Evolutionary conservation across 2,797 vertebrate genomes (phyloP).

Genomic region (Syngnathus rostellatus): DNA sequence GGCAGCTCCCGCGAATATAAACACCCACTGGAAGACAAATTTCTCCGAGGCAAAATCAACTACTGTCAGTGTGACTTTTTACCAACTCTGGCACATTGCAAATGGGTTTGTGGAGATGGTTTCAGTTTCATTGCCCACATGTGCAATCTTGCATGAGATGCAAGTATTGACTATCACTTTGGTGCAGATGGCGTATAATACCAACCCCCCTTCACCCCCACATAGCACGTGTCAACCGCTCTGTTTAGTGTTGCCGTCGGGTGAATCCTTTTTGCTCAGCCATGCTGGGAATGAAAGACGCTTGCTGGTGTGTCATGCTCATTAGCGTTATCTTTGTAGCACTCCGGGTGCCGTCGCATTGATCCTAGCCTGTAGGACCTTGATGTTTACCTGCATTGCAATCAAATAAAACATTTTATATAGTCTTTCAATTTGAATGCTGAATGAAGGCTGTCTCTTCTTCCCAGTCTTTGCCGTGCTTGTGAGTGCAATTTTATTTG

Average conservation of each 20-base stretch:
- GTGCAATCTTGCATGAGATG: constrained; percentile 43
- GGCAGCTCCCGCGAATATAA: constrained; percentile 48
- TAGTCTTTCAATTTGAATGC: neutral
- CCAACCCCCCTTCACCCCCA: neutral
- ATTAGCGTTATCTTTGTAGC: constrained; percentile 21
- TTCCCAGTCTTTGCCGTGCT: constrained; percentile 14
- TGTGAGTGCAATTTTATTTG: constrained; percentile 12
- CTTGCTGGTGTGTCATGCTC: constrained; percentile 16
- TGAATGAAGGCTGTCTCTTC: constrained; percentile 12
- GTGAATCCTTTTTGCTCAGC: constrained; percentile 28
- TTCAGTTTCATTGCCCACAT: constrained; percentile 42
- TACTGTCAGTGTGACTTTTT: constrained; percentile 48
- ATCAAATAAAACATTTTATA: constrained; percentile 1
- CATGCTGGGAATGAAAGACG: constrained; percentile 30
- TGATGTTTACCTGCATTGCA: constrained; percentile 21
- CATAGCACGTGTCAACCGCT: constrained; percentile 24
- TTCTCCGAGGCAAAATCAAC: constrained; percentile 44
- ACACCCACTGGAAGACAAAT: constrained; percentile 34
- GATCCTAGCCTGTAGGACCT: constrained; percentile 16
- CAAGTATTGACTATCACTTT: constrained; percentile 43
- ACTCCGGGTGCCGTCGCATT: constrained; percentile 27
- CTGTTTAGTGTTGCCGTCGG: constrained; percentile 25
- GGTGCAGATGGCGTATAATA: constrained; percentile 44
- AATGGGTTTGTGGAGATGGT: constrained; percentile 32
- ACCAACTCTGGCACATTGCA: constrained; percentile 44